Conservation (phyloP, 2,797 vertebrate species). For the Microctenopoma lineatum region DNA sequence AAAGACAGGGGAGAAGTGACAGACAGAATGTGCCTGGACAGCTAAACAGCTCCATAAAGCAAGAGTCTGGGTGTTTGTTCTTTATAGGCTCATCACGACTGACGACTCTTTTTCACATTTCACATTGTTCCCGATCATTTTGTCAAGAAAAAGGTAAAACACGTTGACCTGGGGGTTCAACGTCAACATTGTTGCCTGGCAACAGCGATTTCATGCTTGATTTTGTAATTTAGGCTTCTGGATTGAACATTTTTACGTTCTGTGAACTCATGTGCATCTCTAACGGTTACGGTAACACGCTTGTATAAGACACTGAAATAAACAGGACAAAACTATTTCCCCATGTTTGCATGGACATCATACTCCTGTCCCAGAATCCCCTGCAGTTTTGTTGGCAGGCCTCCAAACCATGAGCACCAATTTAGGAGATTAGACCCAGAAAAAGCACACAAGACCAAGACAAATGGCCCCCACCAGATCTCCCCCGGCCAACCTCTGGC, state of each 20-base stretch:
- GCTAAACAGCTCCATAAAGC: not conserved
- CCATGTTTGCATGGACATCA: slow-evolving; percentile 17
- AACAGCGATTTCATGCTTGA: not conserved
- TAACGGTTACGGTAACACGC: not conserved
- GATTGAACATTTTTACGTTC: not conserved
- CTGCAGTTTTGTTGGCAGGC: slow-evolving; percentile 65
- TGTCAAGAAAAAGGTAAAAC: too few relatives aligned
- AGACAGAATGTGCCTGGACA: not conserved
- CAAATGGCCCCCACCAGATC: slow-evolving; percentile 70
- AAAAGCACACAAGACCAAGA: slow-evolving; percentile 80
- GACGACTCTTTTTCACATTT: not conserved
- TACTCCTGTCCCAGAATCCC: slow-evolving; percentile 55
- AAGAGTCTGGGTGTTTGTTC: too few relatives aligned
- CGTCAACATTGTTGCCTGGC: not conserved
- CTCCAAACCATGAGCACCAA: slow-evolving; percentile 77
- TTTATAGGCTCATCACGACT: not conserved
- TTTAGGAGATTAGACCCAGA: slow-evolving; percentile 83
- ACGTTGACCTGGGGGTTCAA: not conserved
- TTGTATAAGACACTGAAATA: not conserved
- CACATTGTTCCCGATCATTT: too few relatives aligned
- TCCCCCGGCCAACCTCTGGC: slow-evolving; percentile 68
- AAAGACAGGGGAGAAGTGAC: slow-evolving; percentile 7
- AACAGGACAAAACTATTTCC: slow-evolving; percentile 25
- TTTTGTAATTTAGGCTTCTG: not conserved
- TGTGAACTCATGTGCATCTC: not conserved